Conservation (phyloP, 64 coral and sea anemone genomes). For the Stichodactyla mertensii region DNA sequence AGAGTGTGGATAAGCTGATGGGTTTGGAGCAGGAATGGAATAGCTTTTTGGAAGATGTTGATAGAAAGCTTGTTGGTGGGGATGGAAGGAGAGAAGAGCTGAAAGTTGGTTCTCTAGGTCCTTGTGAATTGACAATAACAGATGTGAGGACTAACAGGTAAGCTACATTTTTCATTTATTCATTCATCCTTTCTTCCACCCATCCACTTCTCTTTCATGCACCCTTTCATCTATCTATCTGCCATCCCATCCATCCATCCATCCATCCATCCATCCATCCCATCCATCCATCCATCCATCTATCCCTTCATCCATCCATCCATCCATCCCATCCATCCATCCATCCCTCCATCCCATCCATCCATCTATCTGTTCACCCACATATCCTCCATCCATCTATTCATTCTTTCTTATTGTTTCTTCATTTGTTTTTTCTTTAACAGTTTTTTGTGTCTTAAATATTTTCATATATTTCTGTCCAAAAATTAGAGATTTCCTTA, state of each 20-base stretch:
- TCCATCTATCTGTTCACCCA: no score
- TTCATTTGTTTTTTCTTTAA: not conserved
- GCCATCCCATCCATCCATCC: no score
- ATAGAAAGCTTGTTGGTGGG: slow-evolving; percentile 39
- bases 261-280: no score
- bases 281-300: not conserved
- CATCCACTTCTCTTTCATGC: no score
- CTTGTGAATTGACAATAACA: slow-evolving; percentile 48
- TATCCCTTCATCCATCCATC: not conserved
- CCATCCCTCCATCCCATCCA: not conserved
- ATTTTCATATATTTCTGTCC: not conserved
- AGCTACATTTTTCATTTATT: not conserved
- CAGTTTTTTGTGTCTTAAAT: not conserved
- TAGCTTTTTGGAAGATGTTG: slow-evolving; percentile 64
- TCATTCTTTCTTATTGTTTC: not conserved
- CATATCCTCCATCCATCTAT: not conserved
- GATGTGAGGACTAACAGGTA: slow-evolving; percentile 60
- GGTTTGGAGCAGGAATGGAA: slow-evolving; percentile 69
- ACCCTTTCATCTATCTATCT: no score
- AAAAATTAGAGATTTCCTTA: slow-evolving; percentile 38
- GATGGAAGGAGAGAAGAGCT: not conserved
- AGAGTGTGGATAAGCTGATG: slow-evolving; percentile 50
- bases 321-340: no score
- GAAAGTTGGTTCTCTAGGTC: slow-evolving; percentile 41
- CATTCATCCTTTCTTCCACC: not conserved